Evolutionary conservation across 2,797 vertebrate species (phyloP), one percentile per base, ranked within the genome.

Genomic region (Pseudochirops cupreus): DNA sequence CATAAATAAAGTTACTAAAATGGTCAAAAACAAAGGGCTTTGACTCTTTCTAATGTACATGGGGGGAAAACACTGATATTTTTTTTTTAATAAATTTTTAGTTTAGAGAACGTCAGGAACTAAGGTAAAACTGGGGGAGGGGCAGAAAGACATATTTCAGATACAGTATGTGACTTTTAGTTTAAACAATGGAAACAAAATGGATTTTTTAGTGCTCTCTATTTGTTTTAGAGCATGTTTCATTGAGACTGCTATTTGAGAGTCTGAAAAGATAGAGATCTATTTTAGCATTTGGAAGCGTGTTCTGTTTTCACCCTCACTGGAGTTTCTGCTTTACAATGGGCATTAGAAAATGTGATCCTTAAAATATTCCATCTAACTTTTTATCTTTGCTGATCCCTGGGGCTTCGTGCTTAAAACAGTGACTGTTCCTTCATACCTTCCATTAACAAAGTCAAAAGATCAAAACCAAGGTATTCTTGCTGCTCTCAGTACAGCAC

Each of bases 161-260:
- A 82, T 82, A 82, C 6, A 82, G 67, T 21, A 87, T 87, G 39
- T 98, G 95, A 98, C 97, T 97, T 98, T 94, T 46, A 97, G 96
- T 95, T 97, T 98, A 97, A 97, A 97, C 97, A 97, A 96, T 96
- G 97, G 94, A 97, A 97, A 97, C 97, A 97, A 97, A 97, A 96
- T 96, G 97, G 94, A 97, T 96, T 93, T 97, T 97, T 98, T 96
- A 98, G 97, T 94, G 91, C 94, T 97, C 97, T 94, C 67, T 98
- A 96, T 98, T 98, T 98, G 97, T 95, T 96, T 98, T 98, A 97
- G 95, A 93, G 56, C 91, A 90, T 96, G 95, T 95, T 98, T 98
- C 97, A 98, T 91, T 93, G 96, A 11, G 14, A 91, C 95, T 97
- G 91, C 95, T 97, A 82, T 96, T 50, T 96, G 96, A 95, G 95